phyloP scores from a whole-genome alignment of 2,888 invertebrate genomes.

The Chironomus riparius region DNA sequence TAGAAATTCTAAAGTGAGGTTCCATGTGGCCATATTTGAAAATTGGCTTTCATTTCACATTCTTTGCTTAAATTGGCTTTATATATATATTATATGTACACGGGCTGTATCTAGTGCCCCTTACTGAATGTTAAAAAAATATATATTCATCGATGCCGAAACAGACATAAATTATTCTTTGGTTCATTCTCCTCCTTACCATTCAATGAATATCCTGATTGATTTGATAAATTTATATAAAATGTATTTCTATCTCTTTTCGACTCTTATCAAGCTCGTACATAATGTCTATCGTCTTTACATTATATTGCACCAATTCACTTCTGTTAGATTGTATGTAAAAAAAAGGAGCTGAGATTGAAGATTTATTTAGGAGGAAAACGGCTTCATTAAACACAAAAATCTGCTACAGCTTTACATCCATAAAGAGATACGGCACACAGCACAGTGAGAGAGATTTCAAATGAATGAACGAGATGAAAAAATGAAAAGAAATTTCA shows the following conservation, averaged over 20 bases:
- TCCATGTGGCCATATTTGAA: not conserved
- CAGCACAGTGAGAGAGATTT: not conserved
- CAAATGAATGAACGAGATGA: not conserved
- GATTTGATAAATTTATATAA: constrained; percentile 1
- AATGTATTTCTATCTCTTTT: not conserved
- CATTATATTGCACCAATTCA: not conserved
- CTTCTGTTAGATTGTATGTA: not conserved
- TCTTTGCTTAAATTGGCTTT: not conserved
- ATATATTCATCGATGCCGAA: not conserved
- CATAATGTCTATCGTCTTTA: not conserved
- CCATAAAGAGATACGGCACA: too few species aligned
- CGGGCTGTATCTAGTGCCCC: too few species aligned
- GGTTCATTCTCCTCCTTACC: not conserved
- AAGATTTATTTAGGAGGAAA: constrained; percentile 1
- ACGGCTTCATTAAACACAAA: constrained; percentile 18
- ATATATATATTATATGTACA: too few species aligned
- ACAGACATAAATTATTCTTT: constrained; percentile 13
- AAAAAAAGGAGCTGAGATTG: not conserved
- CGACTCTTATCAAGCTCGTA: not conserved
- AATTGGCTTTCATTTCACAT: not conserved
- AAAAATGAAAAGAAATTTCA: not conserved
- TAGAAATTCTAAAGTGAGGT: not conserved
- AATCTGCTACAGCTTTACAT: not conserved
- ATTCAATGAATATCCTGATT: constrained; percentile 6
- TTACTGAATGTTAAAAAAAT: too few species aligned